phyloP scores from a whole-genome alignment of 2,888 invertebrate genomes.

The Metallyticus violacea region DNA sequence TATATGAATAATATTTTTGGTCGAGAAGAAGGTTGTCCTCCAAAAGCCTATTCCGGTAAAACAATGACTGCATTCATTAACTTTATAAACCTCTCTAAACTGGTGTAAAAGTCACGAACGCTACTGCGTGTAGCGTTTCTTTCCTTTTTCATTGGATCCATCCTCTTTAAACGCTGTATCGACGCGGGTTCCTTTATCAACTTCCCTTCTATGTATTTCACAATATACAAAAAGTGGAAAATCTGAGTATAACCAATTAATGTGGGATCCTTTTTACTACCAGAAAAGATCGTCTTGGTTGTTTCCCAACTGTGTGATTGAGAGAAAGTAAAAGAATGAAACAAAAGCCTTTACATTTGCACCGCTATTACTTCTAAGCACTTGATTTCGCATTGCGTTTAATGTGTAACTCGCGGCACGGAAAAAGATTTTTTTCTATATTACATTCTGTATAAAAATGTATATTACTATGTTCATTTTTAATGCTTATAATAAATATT shows the following conservation, averaged over 20 bases:
- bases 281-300: neutral
- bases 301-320: neutral
- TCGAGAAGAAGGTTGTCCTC: too few relatives aligned
- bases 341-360: neutral
- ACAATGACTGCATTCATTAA: too few relatives aligned
- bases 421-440: neutral
- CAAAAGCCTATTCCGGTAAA: too few relatives aligned
- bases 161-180: neutral
- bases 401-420: neutral
- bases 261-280: neutral
- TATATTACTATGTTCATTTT: too few relatives aligned
- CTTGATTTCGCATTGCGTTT: neutral
- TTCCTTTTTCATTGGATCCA: neutral
- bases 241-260: neutral
- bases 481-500: too few relatives aligned
- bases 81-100: too few relatives aligned
- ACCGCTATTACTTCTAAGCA: neutral
- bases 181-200: neutral
- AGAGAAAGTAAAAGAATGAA: neutral
- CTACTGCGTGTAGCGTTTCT: neutral
- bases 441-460: too few relatives aligned
- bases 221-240: neutral
- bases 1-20: too few relatives aligned
- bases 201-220: neutral
- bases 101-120: neutral